Percentiles rank a stretch among this genome's conserved stretches.
Conservation (phyloP, 2,113 vertebrate genomes). For the Carettochelys insculpta region DNA sequence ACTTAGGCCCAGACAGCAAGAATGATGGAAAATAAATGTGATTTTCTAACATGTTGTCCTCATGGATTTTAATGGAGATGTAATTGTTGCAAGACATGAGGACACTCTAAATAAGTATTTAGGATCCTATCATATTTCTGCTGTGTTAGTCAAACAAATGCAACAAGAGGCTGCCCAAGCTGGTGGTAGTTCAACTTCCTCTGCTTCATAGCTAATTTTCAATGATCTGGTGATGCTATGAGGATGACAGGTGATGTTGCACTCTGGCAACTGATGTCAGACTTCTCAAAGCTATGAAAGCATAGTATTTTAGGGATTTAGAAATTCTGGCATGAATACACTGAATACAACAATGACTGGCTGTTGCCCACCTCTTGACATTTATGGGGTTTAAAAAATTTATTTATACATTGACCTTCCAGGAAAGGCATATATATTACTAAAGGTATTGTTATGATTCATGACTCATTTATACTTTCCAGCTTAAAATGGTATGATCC, state of each 20-base stretch:
- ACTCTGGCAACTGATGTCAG: background rate
- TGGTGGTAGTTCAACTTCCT: no score
- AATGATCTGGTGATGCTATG: background rate
- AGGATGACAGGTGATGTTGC: background rate
- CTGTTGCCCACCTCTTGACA: background rate
- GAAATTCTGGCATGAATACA: background rate
- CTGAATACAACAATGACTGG: background rate
- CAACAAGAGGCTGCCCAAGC: background rate
- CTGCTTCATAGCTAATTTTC: background rate
- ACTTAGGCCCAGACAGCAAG: background rate
- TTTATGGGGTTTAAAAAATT: background rate
- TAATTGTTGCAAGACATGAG: background rate
- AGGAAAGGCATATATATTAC: background rate
- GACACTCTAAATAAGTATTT: background rate
- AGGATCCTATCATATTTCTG: background rate
- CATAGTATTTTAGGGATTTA: background rate
- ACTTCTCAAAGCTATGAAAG: background rate
- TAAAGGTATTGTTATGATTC: slow-evolving; percentile 33
- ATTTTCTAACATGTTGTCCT: background rate
- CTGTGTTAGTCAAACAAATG: background rate
- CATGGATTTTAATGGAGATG: background rate
- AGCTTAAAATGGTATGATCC: slow-evolving; percentile 31
- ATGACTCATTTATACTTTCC: slow-evolving; percentile 11
- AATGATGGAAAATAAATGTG: background rate
- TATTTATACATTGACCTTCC: background rate